A percentile compares a stretch with the other conserved stretches of the same genome.
Conservation (phyloP, 2,113 vertebrate species). For the Camelus bactrianus region DNA sequence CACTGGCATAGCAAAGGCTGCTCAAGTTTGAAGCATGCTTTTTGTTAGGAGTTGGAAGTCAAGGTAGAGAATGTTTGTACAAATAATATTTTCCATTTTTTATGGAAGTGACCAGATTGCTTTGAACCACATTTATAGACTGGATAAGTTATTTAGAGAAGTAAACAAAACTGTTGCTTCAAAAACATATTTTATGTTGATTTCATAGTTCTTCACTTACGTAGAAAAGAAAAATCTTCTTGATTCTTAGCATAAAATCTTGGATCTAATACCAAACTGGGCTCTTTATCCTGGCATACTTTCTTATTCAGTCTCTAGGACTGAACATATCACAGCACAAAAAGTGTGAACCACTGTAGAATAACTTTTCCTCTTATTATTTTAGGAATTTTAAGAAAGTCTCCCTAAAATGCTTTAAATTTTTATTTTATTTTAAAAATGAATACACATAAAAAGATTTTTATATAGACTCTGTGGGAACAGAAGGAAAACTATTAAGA, state of each 20-base stretch:
- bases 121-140: background rate
- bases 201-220: background rate
- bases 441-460: background rate
- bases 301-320: background rate
- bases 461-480: background rate
- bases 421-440: background rate
- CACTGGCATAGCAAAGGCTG: background rate
- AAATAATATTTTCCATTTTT: background rate
- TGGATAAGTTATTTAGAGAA: background rate
- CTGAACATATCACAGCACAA: background rate
- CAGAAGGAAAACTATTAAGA: background rate
- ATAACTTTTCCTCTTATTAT: background rate
- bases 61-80: background rate
- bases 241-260: conserved; percentile 43
- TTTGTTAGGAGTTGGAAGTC: background rate
- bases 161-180: background rate
- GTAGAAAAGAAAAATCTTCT: background rate
- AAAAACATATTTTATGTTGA: background rate
- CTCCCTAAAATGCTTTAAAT: background rate
- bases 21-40: background rate
- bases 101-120: background rate
- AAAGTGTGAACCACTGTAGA: background rate
- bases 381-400: background rate
- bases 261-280: background rate
- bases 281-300: background rate